These are phyloP conservation scores for Onychomys torridus DNA, from an alignment of 2,797 vertebrate species.

Conservation along the genomic window DNA sequence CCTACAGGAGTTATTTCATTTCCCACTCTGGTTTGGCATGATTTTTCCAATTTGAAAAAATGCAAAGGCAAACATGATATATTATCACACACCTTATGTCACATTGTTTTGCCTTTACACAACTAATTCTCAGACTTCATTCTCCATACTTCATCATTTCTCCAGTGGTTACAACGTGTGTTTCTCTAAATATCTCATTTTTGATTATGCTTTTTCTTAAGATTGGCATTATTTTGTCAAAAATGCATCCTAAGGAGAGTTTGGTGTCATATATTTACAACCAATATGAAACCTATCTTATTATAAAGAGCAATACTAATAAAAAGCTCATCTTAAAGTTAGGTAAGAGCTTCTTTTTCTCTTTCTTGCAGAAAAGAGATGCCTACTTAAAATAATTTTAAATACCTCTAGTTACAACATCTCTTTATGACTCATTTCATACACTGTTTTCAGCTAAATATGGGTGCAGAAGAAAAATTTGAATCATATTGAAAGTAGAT, in stretches of 20 bases:
- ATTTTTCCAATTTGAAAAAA: background rate
- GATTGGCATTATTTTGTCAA: constrained; percentile 11
- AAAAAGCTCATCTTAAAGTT: background rate
- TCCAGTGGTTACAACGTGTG: background rate
- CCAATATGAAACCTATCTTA: background rate
- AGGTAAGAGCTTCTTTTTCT: background rate
- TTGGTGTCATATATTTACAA: constrained; percentile 23
- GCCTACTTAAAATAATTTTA: background rate
- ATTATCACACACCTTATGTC: background rate
- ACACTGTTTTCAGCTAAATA: background rate
- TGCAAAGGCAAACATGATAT: background rate
- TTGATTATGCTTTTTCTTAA: constrained; percentile 34
- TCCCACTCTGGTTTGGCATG: background rate
- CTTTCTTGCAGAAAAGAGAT: background rate
- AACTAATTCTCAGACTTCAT: constrained; percentile 38
- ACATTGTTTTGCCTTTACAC: background rate
- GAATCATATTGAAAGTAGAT: background rate
- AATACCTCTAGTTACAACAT: background rate
- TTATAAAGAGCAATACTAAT: background rate
- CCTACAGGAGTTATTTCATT: background rate
- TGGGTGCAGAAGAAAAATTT: background rate
- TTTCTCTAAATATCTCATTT: constrained; percentile 27
- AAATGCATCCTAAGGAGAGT: background rate
- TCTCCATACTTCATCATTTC: background rate
- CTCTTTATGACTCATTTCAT: constrained; percentile 1